Base-by-base conservation (phyloP, 2,888 invertebrate species). In the Neoitamus cyanurus region DNA sequence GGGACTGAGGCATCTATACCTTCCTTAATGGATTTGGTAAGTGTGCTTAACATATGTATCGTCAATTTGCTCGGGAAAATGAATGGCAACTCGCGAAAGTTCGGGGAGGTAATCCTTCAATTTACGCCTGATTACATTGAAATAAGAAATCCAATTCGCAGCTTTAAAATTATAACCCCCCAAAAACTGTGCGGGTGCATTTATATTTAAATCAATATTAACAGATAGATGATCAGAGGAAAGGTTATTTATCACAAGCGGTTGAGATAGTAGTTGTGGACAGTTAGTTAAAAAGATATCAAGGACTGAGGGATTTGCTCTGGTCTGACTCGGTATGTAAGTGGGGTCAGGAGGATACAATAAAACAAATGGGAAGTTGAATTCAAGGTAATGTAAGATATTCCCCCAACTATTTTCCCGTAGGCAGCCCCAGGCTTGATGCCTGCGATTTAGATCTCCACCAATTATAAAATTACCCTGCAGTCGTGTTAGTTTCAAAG, bases 401-500 rank as follows among this genome's bases (percentile, higher is more conserved):
- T 84, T 84, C 31, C 80, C 80, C 80, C 84, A 84, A 34, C 69
- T 20, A 31, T 84, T 82, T n/a, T 72, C 84, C n/a, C 84, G 34
- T 72, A 82, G 42, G 13, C 84, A 84, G 30, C 46, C 42, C 80
- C 84, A 84, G 6, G 34, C 36, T 15, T 37, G 72, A 48, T 84
- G 82, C 0, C 84, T 36, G 30, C 69, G 72, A 36, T 85, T 84
- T 34, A 85, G 72, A 42, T 86, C 82, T 28, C 70, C 84, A 11
- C 69, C 85, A 20, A 85, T 80, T 70, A 84, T 82, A 73, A 28
- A 85, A 25, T 68, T 73, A 28, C 85, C 85, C 25, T 72, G 42
- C 25, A 85, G 30, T 25, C 84, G 80, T 25, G 84, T 85, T 68
- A 85, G 72, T 68, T 85, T 86, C 2, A 84, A 80, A 73, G 80